A percentile compares a stretch with the other conserved stretches of the same genome.
phyloP scores from a whole-genome alignment of 2,888 invertebrate genomes.

The Eremobia ochroleuca region DNA sequence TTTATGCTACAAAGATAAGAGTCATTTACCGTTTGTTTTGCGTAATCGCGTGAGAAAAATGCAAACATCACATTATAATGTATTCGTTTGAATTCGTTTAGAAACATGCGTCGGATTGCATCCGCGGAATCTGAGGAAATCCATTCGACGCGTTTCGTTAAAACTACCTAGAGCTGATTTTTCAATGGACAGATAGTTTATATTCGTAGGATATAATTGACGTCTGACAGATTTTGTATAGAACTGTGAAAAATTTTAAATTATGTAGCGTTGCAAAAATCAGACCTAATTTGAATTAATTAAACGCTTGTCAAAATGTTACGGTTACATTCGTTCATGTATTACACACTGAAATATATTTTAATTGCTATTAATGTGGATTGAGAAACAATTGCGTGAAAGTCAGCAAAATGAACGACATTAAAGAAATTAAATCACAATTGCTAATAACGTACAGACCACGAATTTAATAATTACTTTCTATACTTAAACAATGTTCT shows the following conservation, averaged over 20 bases:
- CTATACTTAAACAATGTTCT: not conserved
- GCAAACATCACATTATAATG: slow-evolving; percentile 57
- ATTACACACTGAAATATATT: slow-evolving; percentile 2
- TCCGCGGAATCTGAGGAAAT: slow-evolving; percentile 40
- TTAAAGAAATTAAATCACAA: not conserved
- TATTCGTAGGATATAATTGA: too few species aligned
- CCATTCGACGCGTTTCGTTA: slow-evolving; percentile 19
- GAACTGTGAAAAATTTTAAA: too few species aligned
- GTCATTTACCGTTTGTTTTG: slow-evolving; percentile 60
- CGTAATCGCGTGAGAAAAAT: slow-evolving; percentile 76
- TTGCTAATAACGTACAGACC: not conserved
- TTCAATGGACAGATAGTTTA: too few species aligned
- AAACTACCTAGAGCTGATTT: too few species aligned
- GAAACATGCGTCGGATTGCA: slow-evolving; percentile 29
- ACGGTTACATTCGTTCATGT: not conserved
- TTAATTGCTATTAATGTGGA: not conserved
- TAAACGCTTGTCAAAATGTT: slow-evolving; percentile 21
- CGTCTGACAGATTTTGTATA: too few species aligned
- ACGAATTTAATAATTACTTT: not conserved
- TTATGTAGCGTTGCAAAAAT: too few species aligned
- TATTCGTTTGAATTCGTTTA: slow-evolving; percentile 38
- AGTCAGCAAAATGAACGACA: not conserved
- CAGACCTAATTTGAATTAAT: slow-evolving; percentile 14
- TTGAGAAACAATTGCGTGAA: slow-evolving; percentile 17
- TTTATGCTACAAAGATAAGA: slow-evolving; percentile 46